These are phyloP conservation scores for Corticium candelabrum DNA, from an alignment of 37 sponge, comb jelly and placozoan species.

Conservation along the genomic window DNA sequence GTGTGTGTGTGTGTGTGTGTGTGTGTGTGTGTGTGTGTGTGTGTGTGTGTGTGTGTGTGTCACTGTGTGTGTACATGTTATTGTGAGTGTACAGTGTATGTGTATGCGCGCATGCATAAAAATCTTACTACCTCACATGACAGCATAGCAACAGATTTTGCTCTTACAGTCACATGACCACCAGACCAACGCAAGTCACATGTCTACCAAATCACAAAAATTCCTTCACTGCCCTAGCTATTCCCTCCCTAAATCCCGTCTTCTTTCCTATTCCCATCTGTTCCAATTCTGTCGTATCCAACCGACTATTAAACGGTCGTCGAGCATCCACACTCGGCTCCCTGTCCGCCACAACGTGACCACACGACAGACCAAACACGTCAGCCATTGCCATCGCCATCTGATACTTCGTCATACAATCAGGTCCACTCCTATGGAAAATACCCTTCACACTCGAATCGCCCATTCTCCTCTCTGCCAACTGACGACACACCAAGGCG, in stretches of 20 bases:
- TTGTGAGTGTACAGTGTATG: conserved; percentile 6
- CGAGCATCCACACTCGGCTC: conserved; percentile 32
- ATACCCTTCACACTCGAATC: neutral
- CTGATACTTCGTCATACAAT: conserved; percentile 60
- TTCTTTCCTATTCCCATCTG: conserved; percentile 11
- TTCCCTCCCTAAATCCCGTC: conserved; percentile 49
- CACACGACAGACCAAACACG: conserved; percentile 27
- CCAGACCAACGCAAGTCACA: neutral
- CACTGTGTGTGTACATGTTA: conserved; percentile 7
- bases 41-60: conserved; percentile 14
- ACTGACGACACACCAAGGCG: conserved; percentile 42
- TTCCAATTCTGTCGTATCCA: conserved; percentile 41
- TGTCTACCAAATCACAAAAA: neutral
- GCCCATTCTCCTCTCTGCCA: conserved; percentile 31
- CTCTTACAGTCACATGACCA: neutral
- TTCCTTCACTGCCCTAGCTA: conserved; percentile 12
- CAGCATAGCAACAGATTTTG: neutral
- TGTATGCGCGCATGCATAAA: neutral
- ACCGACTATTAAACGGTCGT: conserved; percentile 55
- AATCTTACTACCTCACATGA: neutral
- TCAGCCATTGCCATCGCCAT: conserved; percentile 67
- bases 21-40: conserved; percentile 14
- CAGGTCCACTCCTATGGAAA: conserved; percentile 64
- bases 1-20: conserved; percentile 2
- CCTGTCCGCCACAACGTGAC: conserved; percentile 43